Evolutionary conservation across 2,888 invertebrate genomes (phyloP), one percentile per base, ranked within the genome.

Genomic region (Andrena fulva): DNA sequence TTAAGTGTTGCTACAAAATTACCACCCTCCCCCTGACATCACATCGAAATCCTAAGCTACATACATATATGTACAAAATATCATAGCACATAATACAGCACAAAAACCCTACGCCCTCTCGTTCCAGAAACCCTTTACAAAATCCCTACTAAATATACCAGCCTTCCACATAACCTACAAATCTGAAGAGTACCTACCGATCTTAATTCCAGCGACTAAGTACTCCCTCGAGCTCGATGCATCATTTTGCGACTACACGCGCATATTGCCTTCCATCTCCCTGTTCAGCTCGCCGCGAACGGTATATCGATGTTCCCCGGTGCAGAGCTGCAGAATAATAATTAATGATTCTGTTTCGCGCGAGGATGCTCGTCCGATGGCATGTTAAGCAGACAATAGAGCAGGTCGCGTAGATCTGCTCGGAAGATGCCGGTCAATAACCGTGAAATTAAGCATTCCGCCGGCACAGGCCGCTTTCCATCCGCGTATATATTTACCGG

Each of bases 371-470:
- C 60, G 72, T 54, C 29, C 69, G 52, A 54, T 76, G 66, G 66
- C 73, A 77, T 83, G 70, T 77, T 83, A 82, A 77, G 29, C 77
- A 75, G 70, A 71, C 77, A 76, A 87, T 86, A 85, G 87, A 85
- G 60, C 77, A 74, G 87, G 85, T 68, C 87, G 72, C 71, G 70
- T 81, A 80, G 87, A 87, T 86, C 76, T 78, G 73, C 50, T 64
- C 67, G 48, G 50, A 82, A 87, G 87, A 84, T 86, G 80, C 68
- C 79, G 84, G 86, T 80, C 85, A 82, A 79, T 85, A 82, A 81
- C 82, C 89, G 85, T 80, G 80, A 82, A 81, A 89, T 89, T 89
- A 89, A 89, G 86, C 82, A 89, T 89, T 89, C 89, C 74, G 80
- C 31, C 60, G 54, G 81, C 89, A 87, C 79, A 74, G 50, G 69